These are phyloP conservation scores for Agrenia bidenticulata DNA, from an alignment of 2,888 invertebrate species.

Conservation along the genomic window DNA sequence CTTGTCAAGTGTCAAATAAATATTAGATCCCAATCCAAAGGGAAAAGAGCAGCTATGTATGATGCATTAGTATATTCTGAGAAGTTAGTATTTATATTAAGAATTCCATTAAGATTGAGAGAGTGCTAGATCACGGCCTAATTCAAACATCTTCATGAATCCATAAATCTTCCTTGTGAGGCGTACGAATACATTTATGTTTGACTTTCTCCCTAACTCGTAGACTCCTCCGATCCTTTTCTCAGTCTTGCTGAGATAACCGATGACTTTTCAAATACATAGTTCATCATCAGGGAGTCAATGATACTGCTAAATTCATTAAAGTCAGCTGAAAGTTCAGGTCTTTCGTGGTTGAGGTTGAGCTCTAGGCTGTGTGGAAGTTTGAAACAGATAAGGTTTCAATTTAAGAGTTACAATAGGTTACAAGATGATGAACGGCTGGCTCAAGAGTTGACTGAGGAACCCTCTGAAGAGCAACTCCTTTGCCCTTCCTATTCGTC, in stretches of 20 bases:
- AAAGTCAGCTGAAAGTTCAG: conserved; percentile 19
- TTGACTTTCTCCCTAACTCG: conserved; percentile 3
- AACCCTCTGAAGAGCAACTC: not conserved
- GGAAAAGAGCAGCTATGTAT: too few species aligned
- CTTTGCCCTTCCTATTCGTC: conserved; percentile 25
- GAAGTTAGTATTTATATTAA: not conserved
- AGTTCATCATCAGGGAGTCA: conserved; percentile 25
- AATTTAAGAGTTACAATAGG: conserved; percentile 47
- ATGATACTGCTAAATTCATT: conserved; percentile 21
- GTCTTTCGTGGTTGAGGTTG: conserved; percentile 9
- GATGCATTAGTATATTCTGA: not conserved
- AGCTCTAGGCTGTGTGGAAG: conserved; percentile 11
- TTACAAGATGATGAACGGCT: conserved; percentile 36
- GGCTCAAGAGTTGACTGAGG: not conserved
- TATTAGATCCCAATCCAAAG: too few species aligned
- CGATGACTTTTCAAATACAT: conserved; percentile 22
- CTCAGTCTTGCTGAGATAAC: conserved; percentile 13
- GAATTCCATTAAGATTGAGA: not conserved
- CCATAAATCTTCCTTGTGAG: not conserved
- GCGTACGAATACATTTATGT: not conserved
- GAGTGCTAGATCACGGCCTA: not conserved
- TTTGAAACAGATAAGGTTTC: conserved; percentile 41
- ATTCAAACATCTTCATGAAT: conserved; percentile 5
- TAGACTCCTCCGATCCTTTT: not conserved
- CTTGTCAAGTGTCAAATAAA: too few species aligned